Evolutionary conservation across 2,797 vertebrate genomes (phyloP), one percentile per base, ranked within the genome.

Genomic region (Fratercula arctica): DNA sequence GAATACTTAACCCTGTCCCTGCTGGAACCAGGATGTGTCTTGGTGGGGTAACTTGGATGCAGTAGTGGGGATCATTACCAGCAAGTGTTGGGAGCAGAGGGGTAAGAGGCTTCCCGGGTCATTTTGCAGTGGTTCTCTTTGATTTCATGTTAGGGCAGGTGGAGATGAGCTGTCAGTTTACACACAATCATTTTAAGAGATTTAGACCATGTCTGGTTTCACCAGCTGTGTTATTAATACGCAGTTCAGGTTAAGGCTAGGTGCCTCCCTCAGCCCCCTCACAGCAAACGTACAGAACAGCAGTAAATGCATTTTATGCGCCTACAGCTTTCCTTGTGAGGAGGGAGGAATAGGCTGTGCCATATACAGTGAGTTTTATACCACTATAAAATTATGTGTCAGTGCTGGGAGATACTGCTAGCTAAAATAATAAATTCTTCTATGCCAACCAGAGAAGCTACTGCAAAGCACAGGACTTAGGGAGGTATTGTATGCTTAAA

Each of bases 21-120:
- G 35, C 35, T 35, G 35, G 35, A 35, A 35, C 35, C 35, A 35
- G 35, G 35, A 35, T 35, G 35, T 3, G 0, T 15, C 25, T 11
- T 7, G 0, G 2, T 8, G 20, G 13, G 45, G 15, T 10, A 2
- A 6, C 35, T 3, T 7, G 19, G 0, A 0, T 23, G 43, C 43
- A 7, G n/a, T 12, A 6, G 17, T 21, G 43, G 23, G 33, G 1
- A 14, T 63, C 3, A 0, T 37, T 59, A 13, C 5, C 37, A 37
- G 1, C 35, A 9, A 6, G 31, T 2, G 9, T 15, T 20, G 20
- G 28, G 43, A 57, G 31, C 0, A 0, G 35, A 37, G 43, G 11
- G 5, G 6, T 31, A 7, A 16, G 50, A 37, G 26, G n/a, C 46
- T 39, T 33, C 70, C 39, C 29, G 43, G n/a, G 72, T 57, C 2